Conservation (phyloP, 2,113 vertebrate species). For the Hemichromis elongatus region DNA sequence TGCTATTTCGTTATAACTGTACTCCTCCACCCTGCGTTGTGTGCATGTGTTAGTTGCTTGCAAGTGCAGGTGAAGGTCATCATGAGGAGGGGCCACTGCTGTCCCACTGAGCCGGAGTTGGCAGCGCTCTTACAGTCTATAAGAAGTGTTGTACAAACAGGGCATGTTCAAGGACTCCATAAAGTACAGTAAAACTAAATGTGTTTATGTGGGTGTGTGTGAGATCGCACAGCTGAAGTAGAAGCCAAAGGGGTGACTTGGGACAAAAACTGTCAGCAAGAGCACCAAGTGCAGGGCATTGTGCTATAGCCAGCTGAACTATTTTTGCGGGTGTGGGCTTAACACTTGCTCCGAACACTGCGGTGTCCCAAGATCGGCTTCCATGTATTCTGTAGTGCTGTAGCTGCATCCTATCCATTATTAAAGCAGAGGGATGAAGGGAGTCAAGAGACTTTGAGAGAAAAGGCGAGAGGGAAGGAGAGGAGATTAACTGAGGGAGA, state of each 20-base stretch:
- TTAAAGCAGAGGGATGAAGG: slow-evolving; percentile 38
- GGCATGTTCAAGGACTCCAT: background rate
- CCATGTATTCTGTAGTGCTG: slow-evolving; percentile 57
- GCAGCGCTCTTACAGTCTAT: slow-evolving; percentile 20
- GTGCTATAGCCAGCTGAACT: slow-evolving; percentile 41
- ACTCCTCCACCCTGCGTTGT: background rate
- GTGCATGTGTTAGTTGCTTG: background rate
- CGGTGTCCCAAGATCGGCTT: slow-evolving; percentile 45
- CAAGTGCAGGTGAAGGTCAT: slow-evolving; percentile 56
- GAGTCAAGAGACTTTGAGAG: background rate
- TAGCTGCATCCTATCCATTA: slow-evolving; percentile 62
- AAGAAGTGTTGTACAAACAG: slow-evolving; percentile 5
- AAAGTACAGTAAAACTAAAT: slow-evolving; percentile 1
- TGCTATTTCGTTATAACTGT: background rate
- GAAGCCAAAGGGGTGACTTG: background rate
- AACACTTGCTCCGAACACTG: slow-evolving; percentile 6
- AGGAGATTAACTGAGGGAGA: background rate
- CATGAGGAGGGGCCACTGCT: slow-evolving; percentile 3
- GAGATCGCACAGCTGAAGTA: background rate
- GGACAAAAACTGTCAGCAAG: slow-evolving; percentile 1
- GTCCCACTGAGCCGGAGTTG: slow-evolving; percentile 38
- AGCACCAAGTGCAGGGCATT: slow-evolving; percentile 14
- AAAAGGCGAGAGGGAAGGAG: background rate
- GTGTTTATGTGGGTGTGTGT: background rate
- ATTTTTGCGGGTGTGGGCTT: slow-evolving; percentile 19